Percentiles rank a stretch among this genome's conserved stretches.
phyloP scores from a whole-genome alignment of 2,797 vertebrate species.

The Telmatherina bonti region DNA sequence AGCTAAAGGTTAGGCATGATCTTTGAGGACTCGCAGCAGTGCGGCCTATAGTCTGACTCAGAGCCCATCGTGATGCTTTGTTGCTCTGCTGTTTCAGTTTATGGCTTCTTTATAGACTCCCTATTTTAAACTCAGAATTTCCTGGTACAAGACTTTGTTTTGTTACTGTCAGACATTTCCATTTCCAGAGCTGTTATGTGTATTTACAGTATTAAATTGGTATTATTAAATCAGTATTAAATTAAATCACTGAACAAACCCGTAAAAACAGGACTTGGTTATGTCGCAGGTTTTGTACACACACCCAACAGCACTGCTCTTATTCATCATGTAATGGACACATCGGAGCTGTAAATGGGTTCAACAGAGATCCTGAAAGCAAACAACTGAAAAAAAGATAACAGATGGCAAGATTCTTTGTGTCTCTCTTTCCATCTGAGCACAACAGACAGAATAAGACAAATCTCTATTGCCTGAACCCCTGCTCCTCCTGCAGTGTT shows the following conservation, averaged over 20 bases:
- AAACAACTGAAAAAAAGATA: conserved; percentile 7
- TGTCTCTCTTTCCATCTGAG: conserved; percentile 11
- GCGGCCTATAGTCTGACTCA: conserved; percentile 50
- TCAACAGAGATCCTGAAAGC: not conserved
- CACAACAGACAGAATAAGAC: conserved; percentile 44
- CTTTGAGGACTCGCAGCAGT: conserved; percentile 42
- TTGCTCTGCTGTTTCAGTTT: conserved; percentile 18
- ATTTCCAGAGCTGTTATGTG: conserved; percentile 15
- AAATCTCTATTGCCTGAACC: conserved; percentile 51
- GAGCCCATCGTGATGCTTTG: conserved; percentile 29
- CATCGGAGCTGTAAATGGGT: no score
- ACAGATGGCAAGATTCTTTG: not conserved
- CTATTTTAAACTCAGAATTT: conserved; percentile 52
- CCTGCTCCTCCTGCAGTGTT: conserved; percentile 65
- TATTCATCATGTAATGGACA: no score
- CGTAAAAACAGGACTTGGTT: no score
- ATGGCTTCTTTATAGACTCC: conserved; percentile 24
- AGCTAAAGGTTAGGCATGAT: conserved; percentile 55
- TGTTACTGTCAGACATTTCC: conserved; percentile 42
- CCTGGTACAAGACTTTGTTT: conserved; percentile 49
- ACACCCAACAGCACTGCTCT: no score
- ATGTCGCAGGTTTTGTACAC: no score
- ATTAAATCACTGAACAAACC: not conserved
- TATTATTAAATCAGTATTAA: not conserved
- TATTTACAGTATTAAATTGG: conserved; percentile 38